These are phyloP conservation scores for Gymnodraco acuticeps DNA, from an alignment of 2,797 vertebrate genomes.

Conservation along the genomic window DNA sequence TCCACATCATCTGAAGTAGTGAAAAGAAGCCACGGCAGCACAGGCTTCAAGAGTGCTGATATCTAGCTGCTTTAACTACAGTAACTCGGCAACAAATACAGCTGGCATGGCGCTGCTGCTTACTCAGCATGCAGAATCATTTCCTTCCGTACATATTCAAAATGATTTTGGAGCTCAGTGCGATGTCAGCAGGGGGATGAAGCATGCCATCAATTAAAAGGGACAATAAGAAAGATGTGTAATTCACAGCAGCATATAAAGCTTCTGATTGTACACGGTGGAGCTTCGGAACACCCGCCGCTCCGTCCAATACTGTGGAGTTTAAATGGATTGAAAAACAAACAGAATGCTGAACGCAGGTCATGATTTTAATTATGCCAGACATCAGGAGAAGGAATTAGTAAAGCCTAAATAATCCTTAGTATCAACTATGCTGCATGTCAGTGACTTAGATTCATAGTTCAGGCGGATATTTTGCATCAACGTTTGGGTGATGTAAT, in stretches of 20 bases:
- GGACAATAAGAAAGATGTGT: slow-evolving; percentile 41
- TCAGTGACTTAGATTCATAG: neutral
- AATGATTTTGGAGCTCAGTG: slow-evolving; percentile 13
- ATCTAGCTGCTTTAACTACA: slow-evolving; percentile 2
- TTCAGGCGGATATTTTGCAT: neutral
- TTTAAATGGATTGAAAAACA: slow-evolving; percentile 6
- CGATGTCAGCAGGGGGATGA: slow-evolving; percentile 30
- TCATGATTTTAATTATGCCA: neutral
- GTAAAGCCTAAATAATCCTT: slow-evolving; percentile 6
- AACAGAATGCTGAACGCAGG: slow-evolving; percentile 7
- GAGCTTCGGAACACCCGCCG: neutral
- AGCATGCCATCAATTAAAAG: slow-evolving; percentile 34
- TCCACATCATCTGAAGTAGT: slow-evolving; percentile 32
- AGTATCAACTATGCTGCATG: neutral
- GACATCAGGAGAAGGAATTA: slow-evolving; percentile 8
- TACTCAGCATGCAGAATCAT: slow-evolving; percentile 12
- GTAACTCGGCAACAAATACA: slow-evolving; percentile 4
- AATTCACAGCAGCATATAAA: slow-evolving; percentile 17
- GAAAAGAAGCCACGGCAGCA: slow-evolving; percentile 22
- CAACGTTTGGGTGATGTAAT: neutral
- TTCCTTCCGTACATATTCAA: slow-evolving; percentile 30
- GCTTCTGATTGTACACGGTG: neutral
- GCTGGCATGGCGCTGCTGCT: slow-evolving; percentile 10
- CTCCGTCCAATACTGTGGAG: neutral
- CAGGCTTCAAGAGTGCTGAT: slow-evolving; percentile 7